A percentile compares a stretch with the other conserved stretches of the same genome.
These are phyloP conservation scores for Salmo trutta DNA, from an alignment of 2,797 vertebrate genomes.

Conservation along the genomic window DNA sequence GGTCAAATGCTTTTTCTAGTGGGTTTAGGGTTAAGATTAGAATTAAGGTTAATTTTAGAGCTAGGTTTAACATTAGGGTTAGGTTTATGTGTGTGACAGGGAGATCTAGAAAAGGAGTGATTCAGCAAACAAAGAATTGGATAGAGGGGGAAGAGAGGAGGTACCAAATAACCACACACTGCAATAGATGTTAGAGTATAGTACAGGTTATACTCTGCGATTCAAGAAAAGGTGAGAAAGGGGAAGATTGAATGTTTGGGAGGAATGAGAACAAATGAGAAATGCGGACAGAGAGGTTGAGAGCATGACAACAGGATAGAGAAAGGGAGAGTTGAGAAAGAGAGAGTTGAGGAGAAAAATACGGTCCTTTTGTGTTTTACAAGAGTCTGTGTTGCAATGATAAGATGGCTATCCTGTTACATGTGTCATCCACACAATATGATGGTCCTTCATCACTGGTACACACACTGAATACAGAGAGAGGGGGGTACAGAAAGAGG, in stretches of 20 bases:
- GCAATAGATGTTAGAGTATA: too few relatives aligned
- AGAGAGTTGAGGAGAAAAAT: not conserved
- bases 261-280: too few relatives aligned
- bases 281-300: not conserved
- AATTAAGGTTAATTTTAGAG: too few relatives aligned
- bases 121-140: not conserved
- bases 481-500: not conserved
- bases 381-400: conserved; percentile 62
- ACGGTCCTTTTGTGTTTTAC: conserved; percentile 58
- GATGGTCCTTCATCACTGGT: conserved; percentile 63
- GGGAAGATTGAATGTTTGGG: too few relatives aligned
- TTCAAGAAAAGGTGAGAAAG: too few relatives aligned
- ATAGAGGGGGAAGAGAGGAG: not conserved
- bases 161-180: too few relatives aligned
- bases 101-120: too few relatives aligned
- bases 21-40: too few relatives aligned
- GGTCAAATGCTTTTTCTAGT: too few relatives aligned
- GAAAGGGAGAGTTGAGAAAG: not conserved
- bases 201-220: too few relatives aligned
- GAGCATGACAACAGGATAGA: not conserved
- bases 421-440: conserved; percentile 60
- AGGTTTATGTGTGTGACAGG: too few relatives aligned
- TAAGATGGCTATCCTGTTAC: conserved; percentile 65
- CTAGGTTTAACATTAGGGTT: too few relatives aligned
- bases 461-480: conserved; percentile 1